A percentile compares a stretch with the other conserved stretches of the same genome.
Conservation (phyloP, 2,888 invertebrate species). For the Myopa testacea region DNA sequence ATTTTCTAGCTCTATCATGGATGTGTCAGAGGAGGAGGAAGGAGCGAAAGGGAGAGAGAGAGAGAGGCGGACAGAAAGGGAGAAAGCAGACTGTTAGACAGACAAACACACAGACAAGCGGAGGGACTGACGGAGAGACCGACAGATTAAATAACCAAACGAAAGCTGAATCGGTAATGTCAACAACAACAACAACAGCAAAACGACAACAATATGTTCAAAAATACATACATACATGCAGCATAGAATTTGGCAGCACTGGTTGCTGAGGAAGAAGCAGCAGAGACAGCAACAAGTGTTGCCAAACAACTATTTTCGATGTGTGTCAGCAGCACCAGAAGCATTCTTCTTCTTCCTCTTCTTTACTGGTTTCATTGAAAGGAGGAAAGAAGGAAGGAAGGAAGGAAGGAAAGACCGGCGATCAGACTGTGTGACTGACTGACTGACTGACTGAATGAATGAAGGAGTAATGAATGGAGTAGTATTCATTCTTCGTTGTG, state of each 20-base stretch:
- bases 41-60: neutral
- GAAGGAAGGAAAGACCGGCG: neutral
- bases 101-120: slow-evolving; percentile 41
- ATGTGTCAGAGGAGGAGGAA: neutral
- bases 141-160: neutral
- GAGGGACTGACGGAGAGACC: slow-evolving; percentile 35
- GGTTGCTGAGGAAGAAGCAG: too few relatives aligned
- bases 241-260: too few relatives aligned
- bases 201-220: slow-evolving; percentile 38
- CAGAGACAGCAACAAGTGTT: slow-evolving; percentile 17
- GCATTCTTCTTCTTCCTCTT: too few relatives aligned
- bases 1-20: neutral
- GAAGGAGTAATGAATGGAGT: slow-evolving; percentile 3
- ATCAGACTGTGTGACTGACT: neutral
- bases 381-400: neutral
- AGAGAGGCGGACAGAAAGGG: neutral
- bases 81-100: slow-evolving; percentile 52
- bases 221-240: too few relatives aligned
- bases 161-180: slow-evolving; percentile 31
- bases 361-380: neutral
- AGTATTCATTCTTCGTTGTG: slow-evolving; percentile 47
- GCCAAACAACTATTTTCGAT: too few relatives aligned
- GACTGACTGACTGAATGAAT: slow-evolving; percentile 19
- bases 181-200: slow-evolving; percentile 29
- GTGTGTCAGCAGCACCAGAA: too few relatives aligned